These are phyloP conservation scores for Labeo rohita DNA, from an alignment of 2,113 vertebrate species.

Conservation along the genomic window DNA sequence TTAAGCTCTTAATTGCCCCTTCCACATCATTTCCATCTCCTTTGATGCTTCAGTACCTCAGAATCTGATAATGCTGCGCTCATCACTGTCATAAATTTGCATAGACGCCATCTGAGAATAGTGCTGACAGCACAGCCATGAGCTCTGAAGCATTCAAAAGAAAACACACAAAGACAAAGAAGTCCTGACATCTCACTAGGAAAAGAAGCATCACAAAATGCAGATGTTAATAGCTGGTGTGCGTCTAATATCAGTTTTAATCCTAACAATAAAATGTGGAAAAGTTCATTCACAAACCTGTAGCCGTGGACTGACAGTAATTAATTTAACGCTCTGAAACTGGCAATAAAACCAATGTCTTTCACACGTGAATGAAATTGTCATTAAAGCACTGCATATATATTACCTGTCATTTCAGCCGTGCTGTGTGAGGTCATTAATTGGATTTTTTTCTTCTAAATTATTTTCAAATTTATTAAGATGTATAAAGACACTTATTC, in stretches of 20 bases:
- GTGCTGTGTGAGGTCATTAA: constrained; percentile 67
- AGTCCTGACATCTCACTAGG: background rate
- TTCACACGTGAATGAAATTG: constrained; percentile 42
- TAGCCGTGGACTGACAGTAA: constrained; percentile 40
- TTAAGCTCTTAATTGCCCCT: constrained; percentile 53
- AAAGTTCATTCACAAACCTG: constrained; percentile 5
- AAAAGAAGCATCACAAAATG: background rate
- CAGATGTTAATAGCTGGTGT: background rate
- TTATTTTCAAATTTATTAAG: constrained; percentile 23
- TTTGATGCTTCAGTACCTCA: constrained; percentile 42
- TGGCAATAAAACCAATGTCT: constrained; percentile 39
- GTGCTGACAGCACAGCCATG: constrained; percentile 38
- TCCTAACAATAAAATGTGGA: background rate
- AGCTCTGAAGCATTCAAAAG: constrained; percentile 10
- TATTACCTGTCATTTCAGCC: constrained; percentile 57
- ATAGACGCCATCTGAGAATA: constrained; percentile 40
- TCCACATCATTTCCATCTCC: constrained; percentile 53
- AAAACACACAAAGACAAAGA: constrained; percentile 26
- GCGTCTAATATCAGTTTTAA: background rate
- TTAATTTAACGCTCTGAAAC: constrained; percentile 28
- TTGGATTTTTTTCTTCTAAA: constrained; percentile 50
- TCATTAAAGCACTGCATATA: constrained; percentile 57
- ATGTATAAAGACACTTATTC: background rate
- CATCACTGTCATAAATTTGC: constrained; percentile 24
- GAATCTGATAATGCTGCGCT: constrained; percentile 42